Conservation (phyloP, 2,797 vertebrate genomes). For the Propithecus perrieri region DNA sequence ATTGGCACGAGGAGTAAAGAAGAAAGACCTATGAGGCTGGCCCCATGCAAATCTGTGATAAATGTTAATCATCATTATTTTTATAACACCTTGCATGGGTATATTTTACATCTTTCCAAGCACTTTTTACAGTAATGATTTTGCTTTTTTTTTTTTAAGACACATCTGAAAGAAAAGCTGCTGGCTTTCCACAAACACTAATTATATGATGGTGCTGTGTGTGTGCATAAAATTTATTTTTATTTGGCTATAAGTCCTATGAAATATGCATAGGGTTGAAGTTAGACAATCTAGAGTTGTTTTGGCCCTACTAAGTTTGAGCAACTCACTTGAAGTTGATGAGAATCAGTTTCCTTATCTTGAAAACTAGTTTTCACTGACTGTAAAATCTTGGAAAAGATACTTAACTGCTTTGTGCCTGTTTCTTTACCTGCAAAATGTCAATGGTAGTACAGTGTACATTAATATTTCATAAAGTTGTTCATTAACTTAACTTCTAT, state of each 20-base stretch:
- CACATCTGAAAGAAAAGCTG: background rate
- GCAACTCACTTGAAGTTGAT: background rate
- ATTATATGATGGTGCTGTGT: background rate
- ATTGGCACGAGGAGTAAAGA: background rate
- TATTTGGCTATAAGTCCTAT: background rate
- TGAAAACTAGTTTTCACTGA: background rate
- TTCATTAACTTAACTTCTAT: background rate
- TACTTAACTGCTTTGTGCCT: background rate
- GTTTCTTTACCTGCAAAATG: background rate
- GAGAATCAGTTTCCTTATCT: background rate
- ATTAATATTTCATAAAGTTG: background rate
- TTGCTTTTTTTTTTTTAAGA: background rate
- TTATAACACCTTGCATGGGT: background rate
- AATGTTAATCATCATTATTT: constrained; percentile 24
- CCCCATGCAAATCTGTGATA: background rate
- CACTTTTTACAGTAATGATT: background rate
- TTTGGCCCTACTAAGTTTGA: background rate
- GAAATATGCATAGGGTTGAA: background rate
- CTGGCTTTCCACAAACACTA: background rate
- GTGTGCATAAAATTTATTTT: background rate
- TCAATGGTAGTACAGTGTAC: background rate
- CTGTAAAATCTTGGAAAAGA: background rate
- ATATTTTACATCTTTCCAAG: background rate
- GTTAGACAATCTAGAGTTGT: background rate
- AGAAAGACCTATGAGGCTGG: background rate